These are phyloP conservation scores for Beris chalybata DNA, from an alignment of 2,888 invertebrate genomes.

Conservation along the genomic window DNA sequence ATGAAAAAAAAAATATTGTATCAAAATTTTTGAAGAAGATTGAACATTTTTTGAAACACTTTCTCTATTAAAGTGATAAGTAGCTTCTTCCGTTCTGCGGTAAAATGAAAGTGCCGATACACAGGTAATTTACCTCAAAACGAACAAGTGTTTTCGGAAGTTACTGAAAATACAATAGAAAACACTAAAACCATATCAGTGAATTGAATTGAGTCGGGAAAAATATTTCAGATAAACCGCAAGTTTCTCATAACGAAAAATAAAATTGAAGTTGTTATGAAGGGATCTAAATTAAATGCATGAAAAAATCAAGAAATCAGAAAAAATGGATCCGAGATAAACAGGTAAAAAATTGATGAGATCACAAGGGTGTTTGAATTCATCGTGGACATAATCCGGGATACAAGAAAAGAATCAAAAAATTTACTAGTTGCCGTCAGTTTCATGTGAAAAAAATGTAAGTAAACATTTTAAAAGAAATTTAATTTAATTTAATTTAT, in stretches of 20 bases:
- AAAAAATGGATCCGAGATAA: too few relatives aligned
- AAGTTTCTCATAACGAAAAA: background rate
- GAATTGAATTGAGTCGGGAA: background rate
- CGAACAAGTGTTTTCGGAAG: slow-evolving; percentile 21
- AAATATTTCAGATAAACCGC: background rate
- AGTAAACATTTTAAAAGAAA: too few relatives aligned
- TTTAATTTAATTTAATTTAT: too few relatives aligned
- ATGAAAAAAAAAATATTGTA: background rate
- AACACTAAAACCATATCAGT: background rate
- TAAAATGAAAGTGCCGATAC: slow-evolving; percentile 26
- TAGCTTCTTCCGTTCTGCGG: slow-evolving; percentile 35
- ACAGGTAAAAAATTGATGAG: too few relatives aligned
- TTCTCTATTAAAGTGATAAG: slow-evolving; percentile 11
- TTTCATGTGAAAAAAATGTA: too few relatives aligned
- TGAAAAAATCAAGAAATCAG: too few relatives aligned
- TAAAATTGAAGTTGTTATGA: too few relatives aligned
- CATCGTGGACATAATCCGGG: too few relatives aligned
- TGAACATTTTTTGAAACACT: slow-evolving; percentile 4
- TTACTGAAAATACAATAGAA: slow-evolving; percentile 2
- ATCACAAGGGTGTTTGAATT: too few relatives aligned
- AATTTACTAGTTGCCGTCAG: too few relatives aligned
- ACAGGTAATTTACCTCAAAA: slow-evolving; percentile 7
- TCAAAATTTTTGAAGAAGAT: background rate
- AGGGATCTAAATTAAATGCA: too few relatives aligned
- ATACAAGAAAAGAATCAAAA: too few relatives aligned